A percentile compares a stretch with the other conserved stretches of the same genome.
phyloP scores from a whole-genome alignment of 2,797 vertebrate species.

The Macrochelys suwanniensis region DNA sequence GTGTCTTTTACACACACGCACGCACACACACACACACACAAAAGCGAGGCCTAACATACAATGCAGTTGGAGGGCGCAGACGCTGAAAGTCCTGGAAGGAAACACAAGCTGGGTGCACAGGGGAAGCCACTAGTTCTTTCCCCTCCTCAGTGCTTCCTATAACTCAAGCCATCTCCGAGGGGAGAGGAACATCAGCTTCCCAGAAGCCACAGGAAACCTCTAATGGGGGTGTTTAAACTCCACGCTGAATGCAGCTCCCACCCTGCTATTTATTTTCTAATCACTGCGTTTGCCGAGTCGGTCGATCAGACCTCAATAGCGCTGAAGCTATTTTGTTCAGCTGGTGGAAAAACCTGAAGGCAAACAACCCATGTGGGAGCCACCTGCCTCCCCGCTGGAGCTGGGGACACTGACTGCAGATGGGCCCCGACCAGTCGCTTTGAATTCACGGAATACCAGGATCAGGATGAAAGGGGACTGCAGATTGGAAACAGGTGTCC shows the following conservation, averaged over 20 bases:
- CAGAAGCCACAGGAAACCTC: slow-evolving; percentile 69
- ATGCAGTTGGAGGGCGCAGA: neutral
- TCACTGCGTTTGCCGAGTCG: slow-evolving; percentile 56
- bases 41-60: neutral
- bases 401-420: fast-evolving
- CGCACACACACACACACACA: no score
- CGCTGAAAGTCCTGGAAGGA: neutral
- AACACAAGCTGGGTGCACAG: neutral
- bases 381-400: fast-evolving
- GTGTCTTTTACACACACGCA: no score
- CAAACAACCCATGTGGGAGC: fast-evolving
- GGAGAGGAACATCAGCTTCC: neutral
- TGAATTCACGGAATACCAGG: neutral
- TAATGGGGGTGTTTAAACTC: slow-evolving; percentile 54
- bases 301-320: neutral
- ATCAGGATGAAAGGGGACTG: neutral
- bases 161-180: neutral
- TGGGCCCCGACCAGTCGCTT: neutral
- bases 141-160: neutral
- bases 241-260: slow-evolving; percentile 33
- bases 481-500: neutral
- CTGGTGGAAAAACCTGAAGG: neutral
- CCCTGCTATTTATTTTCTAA: slow-evolving; percentile 57
- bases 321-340: neutral
- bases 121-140: neutral